Conservation (phyloP, 2,888 invertebrate species). For the Nasonia oneida region DNA sequence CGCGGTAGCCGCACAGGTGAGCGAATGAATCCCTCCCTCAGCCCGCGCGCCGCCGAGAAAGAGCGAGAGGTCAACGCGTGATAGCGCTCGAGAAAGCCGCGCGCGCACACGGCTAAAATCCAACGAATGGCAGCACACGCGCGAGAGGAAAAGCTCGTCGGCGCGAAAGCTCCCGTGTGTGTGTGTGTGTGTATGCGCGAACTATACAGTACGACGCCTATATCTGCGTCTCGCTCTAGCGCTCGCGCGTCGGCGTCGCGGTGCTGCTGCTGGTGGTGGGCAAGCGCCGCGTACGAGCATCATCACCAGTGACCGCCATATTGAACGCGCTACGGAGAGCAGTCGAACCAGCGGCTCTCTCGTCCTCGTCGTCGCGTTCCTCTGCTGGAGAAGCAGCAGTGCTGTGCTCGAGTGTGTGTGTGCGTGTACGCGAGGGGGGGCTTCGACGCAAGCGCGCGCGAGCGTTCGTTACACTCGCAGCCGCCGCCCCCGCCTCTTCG, state of each 20-base stretch:
- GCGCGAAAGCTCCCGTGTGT: slow-evolving; percentile 29
- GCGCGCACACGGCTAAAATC: not conserved
- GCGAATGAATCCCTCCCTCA: slow-evolving; percentile 46
- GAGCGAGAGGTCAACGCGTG: slow-evolving; percentile 1
- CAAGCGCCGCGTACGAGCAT: slow-evolving; percentile 71
- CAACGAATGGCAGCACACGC: not conserved
- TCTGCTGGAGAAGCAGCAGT: not conserved
- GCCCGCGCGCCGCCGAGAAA: not conserved
- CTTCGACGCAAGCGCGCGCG: slow-evolving; percentile 15
- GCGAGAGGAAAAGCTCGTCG: slow-evolving; percentile 12
- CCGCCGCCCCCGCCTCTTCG: slow-evolving; percentile 13
- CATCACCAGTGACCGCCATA: slow-evolving; percentile 74
- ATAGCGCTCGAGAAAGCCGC: not conserved
- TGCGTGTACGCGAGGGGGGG: not conserved
- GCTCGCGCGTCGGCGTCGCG: slow-evolving; percentile 74
- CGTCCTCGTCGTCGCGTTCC: not conserved
- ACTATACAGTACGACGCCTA: slow-evolving; percentile 19
- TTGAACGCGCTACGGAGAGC: slow-evolving; percentile 66
- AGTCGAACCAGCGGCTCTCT: not conserved
- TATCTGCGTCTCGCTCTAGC: slow-evolving; percentile 59
- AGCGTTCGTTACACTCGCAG: slow-evolving; percentile 3
- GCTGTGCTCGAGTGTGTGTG: slow-evolving; percentile 39
- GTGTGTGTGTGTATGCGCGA: not conserved
- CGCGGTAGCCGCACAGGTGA: slow-evolving; percentile 45
- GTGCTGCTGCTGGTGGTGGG: slow-evolving; percentile 69